Evolutionary conservation across 2,888 invertebrate species (phyloP).

Genomic region (Sarcophaga subvicina): DNA sequence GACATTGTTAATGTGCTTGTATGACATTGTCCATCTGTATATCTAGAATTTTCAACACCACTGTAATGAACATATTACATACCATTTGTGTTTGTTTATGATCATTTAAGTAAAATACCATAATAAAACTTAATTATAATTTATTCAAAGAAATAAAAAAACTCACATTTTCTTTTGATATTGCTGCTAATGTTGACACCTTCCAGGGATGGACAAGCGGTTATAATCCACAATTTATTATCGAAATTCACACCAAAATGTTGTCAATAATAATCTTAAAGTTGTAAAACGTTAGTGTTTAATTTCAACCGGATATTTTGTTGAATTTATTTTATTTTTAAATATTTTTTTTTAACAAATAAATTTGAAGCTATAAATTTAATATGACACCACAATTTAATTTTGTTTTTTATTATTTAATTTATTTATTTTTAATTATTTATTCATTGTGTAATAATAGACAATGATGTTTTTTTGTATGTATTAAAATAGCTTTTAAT

Average conservation of each 20-base stretch:
- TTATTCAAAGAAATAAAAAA: background rate
- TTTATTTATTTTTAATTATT: too few species aligned
- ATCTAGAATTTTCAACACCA: background rate
- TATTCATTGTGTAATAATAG: background rate
- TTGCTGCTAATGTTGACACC: slow-evolving; percentile 14
- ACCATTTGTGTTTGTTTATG: background rate
- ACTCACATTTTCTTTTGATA: slow-evolving; percentile 28
- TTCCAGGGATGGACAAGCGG: background rate
- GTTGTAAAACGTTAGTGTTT: background rate
- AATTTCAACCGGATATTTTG: background rate
- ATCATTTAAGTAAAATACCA: background rate
- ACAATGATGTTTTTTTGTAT: background rate
- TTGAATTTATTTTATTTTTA: background rate
- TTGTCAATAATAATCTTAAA: slow-evolving; percentile 27
- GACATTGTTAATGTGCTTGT: too few species aligned
- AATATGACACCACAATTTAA: slow-evolving; percentile 48
- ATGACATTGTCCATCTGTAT: background rate
- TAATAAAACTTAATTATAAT: slow-evolving; percentile 26
- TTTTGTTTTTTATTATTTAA: background rate
- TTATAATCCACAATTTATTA: slow-evolving; percentile 40
- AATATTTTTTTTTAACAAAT: background rate
- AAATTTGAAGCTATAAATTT: background rate
- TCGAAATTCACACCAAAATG: background rate
- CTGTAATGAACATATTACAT: background rate
- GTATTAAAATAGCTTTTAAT: background rate